phyloP scores from a whole-genome alignment of 2,888 invertebrate species.

The Pantelozetes paolii region DNA sequence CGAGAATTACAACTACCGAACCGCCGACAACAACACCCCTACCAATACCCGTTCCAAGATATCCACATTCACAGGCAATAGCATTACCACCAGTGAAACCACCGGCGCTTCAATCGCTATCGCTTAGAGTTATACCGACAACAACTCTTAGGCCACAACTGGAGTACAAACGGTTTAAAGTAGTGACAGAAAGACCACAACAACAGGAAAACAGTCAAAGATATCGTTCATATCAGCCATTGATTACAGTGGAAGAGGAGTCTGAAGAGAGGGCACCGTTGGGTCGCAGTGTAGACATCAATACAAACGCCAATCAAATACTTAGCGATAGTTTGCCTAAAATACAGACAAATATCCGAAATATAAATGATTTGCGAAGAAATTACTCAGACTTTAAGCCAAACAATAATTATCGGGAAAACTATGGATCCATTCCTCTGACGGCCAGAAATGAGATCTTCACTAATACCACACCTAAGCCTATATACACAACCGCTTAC shows the following conservation, averaged over 20 bases:
- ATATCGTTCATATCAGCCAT: neutral
- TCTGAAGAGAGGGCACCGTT: neutral
- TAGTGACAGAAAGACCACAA: neutral
- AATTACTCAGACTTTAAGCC: constrained; percentile 10
- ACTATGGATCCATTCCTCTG: neutral
- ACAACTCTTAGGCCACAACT: neutral
- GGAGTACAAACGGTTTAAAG: neutral
- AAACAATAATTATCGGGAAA: constrained; percentile 7
- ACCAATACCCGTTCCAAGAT: neutral
- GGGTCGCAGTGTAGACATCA: constrained; percentile 1
- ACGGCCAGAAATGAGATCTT: constrained; percentile 25
- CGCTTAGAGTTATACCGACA: neutral
- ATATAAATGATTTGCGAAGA: constrained; percentile 18
- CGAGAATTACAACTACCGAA: constrained; percentile 20
- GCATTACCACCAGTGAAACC: constrained; percentile 6
- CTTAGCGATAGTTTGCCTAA: constrained; percentile 20
- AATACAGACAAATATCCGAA: constrained; percentile 21
- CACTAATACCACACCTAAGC: constrained; percentile 23
- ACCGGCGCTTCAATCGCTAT: constrained; percentile 2
- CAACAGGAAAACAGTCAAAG: neutral
- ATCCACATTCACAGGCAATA: neutral
- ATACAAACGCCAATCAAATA: neutral
- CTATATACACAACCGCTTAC: neutral
- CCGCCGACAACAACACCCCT: neutral
- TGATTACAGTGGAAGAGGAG: constrained; percentile 18